Evolutionary conservation across 2,888 invertebrate species (phyloP).

Genomic region (Onchidella celtica): DNA sequence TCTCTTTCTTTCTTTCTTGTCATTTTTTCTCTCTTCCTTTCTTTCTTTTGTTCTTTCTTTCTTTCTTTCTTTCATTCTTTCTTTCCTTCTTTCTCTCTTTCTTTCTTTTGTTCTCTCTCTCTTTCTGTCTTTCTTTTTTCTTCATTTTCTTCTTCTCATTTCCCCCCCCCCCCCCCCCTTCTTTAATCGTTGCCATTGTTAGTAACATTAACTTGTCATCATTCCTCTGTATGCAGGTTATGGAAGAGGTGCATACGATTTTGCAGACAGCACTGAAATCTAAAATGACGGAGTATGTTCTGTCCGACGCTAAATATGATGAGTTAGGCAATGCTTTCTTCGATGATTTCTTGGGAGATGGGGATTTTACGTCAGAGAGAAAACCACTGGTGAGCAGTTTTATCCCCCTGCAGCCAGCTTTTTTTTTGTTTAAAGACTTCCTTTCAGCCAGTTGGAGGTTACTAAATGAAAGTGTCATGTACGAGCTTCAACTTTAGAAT

Average conservation of each 20-base stretch:
- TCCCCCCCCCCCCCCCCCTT: no score
- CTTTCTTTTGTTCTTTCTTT: neutral
- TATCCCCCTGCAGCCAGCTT: no score
- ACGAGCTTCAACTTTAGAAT: no score
- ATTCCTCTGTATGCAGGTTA: no score
- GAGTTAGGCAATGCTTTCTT: neutral
- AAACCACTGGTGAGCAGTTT: neutral
- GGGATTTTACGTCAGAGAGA: neutral
- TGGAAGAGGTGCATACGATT: neutral
- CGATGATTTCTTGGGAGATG: neutral
- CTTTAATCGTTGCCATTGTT: no score
- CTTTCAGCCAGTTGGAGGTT: no score
- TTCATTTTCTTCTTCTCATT: no score
- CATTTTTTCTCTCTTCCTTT: neutral
- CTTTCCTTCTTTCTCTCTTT: neutral
- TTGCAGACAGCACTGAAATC: neutral
- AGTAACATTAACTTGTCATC: no score
- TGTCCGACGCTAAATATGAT: neutral
- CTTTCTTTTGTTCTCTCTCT: no score
- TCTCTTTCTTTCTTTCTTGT: neutral
- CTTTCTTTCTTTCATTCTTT: neutral
- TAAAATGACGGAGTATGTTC: neutral
- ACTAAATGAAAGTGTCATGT: no score
- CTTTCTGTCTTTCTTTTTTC: no score
- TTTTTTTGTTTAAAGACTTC: no score